These are phyloP conservation scores for Phodopus roborovskii DNA, from an alignment of 2,113 vertebrate species.

Conservation along the genomic window DNA sequence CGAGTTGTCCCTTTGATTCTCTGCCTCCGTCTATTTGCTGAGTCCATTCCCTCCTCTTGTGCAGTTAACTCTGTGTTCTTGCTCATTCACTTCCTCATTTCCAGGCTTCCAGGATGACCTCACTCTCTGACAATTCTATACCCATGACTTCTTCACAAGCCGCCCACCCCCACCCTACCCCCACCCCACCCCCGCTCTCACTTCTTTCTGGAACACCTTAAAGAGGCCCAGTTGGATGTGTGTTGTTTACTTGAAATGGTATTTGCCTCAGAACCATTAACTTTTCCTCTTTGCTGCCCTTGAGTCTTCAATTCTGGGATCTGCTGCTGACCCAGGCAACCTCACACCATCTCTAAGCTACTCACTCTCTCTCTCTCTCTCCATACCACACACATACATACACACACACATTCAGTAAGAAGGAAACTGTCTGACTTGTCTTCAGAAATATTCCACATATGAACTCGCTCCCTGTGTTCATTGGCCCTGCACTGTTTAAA, in stretches of 20 bases:
- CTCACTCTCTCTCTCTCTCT: too few relatives aligned
- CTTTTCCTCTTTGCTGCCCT: not conserved
- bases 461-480: not conserved
- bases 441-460: not conserved
- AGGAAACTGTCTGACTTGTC: rapidly evolving
- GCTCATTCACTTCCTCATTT: not conserved
- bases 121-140: not conserved
- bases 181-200: too few relatives aligned
- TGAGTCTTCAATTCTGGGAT: not conserved
- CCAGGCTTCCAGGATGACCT: not conserved
- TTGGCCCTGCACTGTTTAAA: not conserved
- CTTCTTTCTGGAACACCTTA: not conserved
- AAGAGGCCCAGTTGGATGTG: not conserved
- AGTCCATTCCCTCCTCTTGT: not conserved
- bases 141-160: not conserved
- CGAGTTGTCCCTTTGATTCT: not conserved
- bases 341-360: too few relatives aligned
- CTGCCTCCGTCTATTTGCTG: not conserved
- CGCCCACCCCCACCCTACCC: too few relatives aligned
- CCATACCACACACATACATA: too few relatives aligned
- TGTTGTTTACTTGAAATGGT: not conserved
- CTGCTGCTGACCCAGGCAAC: not conserved
- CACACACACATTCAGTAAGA: not conserved
- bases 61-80: not conserved
- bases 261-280: not conserved